These are phyloP conservation scores for Phyllostomus hastatus DNA, from an alignment of 2,113 vertebrate genomes.

Conservation along the genomic window DNA sequence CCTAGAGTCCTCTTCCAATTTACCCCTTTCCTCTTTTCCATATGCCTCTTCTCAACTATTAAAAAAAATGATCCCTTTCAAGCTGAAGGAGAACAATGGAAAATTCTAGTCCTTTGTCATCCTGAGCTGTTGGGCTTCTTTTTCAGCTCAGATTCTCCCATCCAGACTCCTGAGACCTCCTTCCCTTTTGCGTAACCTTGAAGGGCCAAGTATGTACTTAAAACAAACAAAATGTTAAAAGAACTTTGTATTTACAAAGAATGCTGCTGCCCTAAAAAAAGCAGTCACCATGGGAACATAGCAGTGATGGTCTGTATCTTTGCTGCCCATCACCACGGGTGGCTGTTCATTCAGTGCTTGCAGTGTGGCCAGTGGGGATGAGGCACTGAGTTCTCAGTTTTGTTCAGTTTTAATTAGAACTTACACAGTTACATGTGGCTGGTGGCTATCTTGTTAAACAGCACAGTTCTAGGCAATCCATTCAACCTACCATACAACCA, in stretches of 20 bases:
- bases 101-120: background rate
- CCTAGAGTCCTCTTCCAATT: background rate
- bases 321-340: fast-evolving
- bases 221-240: background rate
- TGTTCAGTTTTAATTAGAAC: background rate
- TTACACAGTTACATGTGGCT: background rate
- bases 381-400: background rate
- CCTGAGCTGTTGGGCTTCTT: background rate
- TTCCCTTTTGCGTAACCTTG: background rate
- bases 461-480: background rate
- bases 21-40: background rate
- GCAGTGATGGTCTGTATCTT: background rate
- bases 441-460: background rate
- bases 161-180: background rate
- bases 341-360: fast-evolving
- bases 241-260: background rate
- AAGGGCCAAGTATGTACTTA: background rate
- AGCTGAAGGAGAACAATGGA: background rate
- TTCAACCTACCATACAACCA: background rate
- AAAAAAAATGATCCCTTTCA: background rate
- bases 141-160: background rate
- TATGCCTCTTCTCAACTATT: background rate
- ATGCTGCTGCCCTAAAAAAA: background rate
- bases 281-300: background rate
- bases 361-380: background rate